phyloP scores from a whole-genome alignment of 2,113 vertebrate species.

The Psittacus erithacus region DNA sequence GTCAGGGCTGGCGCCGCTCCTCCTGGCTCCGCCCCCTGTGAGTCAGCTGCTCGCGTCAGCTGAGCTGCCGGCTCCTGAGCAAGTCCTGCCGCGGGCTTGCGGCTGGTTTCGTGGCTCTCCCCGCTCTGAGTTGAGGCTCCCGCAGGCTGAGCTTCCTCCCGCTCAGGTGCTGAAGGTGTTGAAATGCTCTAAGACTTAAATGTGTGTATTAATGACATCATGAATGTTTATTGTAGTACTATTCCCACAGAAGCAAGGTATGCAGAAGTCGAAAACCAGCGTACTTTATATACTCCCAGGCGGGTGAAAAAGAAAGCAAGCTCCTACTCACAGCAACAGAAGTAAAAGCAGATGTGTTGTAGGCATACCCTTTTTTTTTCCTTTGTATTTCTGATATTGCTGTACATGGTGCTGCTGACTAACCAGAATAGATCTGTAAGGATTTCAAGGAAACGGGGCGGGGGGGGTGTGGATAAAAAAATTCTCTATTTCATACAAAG shows the following conservation, averaged over 20 bases:
- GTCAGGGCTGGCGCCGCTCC: too few species aligned
- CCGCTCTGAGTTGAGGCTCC: too few species aligned
- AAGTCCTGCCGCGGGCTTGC: too few species aligned
- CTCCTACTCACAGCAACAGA: neutral
- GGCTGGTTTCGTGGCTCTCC: too few species aligned
- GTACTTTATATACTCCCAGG: neutral
- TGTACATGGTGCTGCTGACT: neutral
- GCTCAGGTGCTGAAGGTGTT: too few species aligned
- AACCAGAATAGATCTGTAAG: neutral
- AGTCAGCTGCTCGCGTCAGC: too few species aligned
- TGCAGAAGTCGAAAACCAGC: neutral
- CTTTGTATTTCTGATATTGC: neutral
- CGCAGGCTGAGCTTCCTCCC: too few species aligned
- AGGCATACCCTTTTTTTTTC: neutral
- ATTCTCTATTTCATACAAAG: neutral
- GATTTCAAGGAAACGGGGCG: neutral
- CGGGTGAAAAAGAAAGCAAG: neutral
- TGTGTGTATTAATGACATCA: neutral
- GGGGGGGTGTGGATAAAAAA: neutral
- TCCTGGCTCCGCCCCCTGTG: too few species aligned
- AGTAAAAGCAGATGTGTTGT: neutral
- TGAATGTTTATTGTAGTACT: neutral
- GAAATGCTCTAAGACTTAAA: neutral
- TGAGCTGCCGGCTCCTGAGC: too few species aligned
- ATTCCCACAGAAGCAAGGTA: neutral